Conservation (phyloP, 2,888 invertebrate genomes). For the Entomobrya proxima region DNA sequence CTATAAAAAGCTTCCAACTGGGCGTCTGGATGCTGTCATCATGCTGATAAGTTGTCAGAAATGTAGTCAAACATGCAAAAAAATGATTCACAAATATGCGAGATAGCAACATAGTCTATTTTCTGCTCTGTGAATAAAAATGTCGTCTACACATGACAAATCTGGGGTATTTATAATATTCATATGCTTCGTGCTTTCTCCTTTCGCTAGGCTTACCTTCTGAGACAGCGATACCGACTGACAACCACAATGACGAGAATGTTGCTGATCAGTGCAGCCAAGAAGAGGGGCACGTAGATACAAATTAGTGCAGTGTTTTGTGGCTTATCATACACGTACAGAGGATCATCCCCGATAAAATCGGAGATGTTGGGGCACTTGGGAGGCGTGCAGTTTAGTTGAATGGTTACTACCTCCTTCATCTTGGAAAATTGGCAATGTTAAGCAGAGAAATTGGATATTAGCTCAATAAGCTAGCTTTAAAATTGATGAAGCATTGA, state of each 20-base stretch:
- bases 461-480: too few relatives aligned
- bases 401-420: conserved; percentile 60
- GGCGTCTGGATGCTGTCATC: too few relatives aligned
- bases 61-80: too few relatives aligned
- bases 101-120: too few relatives aligned
- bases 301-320: conserved; percentile 79
- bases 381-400: conserved; percentile 55
- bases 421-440: conserved; percentile 34
- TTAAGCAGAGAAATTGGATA: too few relatives aligned
- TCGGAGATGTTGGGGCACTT: conserved; percentile 60
- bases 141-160: background rate
- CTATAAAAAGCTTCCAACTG: too few relatives aligned
- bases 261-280: conserved; percentile 82
- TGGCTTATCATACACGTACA: conserved; percentile 72
- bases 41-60: too few relatives aligned
- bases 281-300: conserved; percentile 82
- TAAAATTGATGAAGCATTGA: too few relatives aligned
- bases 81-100: too few relatives aligned
- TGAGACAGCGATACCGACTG: conserved; percentile 83
- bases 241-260: conserved; percentile 84
- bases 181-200: too few relatives aligned
- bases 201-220: too few relatives aligned
- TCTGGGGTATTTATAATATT: conserved; percentile 68
- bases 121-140: too few relatives aligned
- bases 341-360: conserved; percentile 44